Conservation (phyloP, 2,797 vertebrate species). For the Caiman crocodilus region DNA sequence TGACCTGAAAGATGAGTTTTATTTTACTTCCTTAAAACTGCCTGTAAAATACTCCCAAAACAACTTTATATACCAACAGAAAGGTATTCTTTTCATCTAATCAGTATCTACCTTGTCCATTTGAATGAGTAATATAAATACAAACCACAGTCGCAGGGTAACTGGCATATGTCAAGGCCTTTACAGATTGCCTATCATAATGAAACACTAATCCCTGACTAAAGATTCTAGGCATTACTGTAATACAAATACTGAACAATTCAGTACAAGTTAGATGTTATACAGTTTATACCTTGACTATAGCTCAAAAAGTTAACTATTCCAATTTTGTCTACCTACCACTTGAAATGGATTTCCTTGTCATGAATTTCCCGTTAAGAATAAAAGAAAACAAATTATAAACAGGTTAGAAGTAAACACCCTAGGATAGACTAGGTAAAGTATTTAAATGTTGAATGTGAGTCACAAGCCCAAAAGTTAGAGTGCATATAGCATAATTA, state of each 20-base stretch:
- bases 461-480: background rate
- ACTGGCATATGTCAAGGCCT: too few relatives aligned
- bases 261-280: background rate
- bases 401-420: too few relatives aligned
- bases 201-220: too few relatives aligned
- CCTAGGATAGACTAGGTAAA: too few relatives aligned
- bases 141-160: too few relatives aligned
- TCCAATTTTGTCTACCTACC: background rate
- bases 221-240: background rate
- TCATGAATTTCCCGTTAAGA: background rate
- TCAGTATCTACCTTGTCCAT: background rate
- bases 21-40: background rate
- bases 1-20: background rate
- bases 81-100: slow-evolving; percentile 1
- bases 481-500: background rate
- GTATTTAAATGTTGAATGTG: too few relatives aligned
- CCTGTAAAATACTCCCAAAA: background rate
- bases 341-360: rapidly evolving
- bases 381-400: too few relatives aligned
- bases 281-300: background rate
- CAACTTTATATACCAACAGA: background rate
- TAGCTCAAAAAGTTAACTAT: background rate
- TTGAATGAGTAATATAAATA: too few relatives aligned
- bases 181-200: too few relatives aligned
- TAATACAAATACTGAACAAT: background rate